Conservation (phyloP, 2,888 invertebrate species). For the Amphipoea lucens region DNA sequence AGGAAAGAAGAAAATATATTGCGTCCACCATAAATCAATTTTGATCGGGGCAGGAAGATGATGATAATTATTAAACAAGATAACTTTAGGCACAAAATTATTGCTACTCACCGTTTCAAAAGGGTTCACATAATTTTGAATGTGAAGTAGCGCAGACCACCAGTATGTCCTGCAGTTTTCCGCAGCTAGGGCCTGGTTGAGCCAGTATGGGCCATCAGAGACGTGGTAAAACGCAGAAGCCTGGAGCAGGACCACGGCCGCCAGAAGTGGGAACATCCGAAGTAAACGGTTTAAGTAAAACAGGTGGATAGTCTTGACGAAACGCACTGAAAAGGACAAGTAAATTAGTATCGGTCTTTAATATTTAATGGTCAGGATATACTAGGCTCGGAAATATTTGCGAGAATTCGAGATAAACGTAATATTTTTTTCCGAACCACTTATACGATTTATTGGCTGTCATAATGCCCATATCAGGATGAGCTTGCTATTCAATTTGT, state of each 20-base stretch:
- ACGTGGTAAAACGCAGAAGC: slow-evolving; percentile 75
- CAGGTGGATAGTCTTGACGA: slow-evolving; percentile 72
- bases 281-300: slow-evolving; percentile 77
- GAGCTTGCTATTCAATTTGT: not conserved
- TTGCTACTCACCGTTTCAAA: slow-evolving; percentile 69
- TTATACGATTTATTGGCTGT: not conserved
- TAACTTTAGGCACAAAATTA: not conserved
- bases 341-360: not conserved
- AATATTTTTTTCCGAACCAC: not conserved
- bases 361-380: not conserved
- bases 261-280: slow-evolving; percentile 79
- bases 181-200: slow-evolving; percentile 76
- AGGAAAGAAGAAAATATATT: not conserved
- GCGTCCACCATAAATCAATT: not conserved
- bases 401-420: too few relatives aligned
- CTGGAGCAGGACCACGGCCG: slow-evolving; percentile 73
- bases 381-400: not conserved
- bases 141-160: slow-evolving; percentile 87
- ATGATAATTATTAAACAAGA: not conserved
- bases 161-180: slow-evolving; percentile 83
- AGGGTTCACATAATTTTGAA: slow-evolving; percentile 86
- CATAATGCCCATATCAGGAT: not conserved
- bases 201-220: slow-evolving; percentile 82
- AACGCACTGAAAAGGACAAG: slow-evolving; percentile 71
- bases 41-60: not conserved